These are phyloP conservation scores for Ruditapes philippinarum DNA, from an alignment of 1,140 invertebrate species.

Conservation along the genomic window DNA sequence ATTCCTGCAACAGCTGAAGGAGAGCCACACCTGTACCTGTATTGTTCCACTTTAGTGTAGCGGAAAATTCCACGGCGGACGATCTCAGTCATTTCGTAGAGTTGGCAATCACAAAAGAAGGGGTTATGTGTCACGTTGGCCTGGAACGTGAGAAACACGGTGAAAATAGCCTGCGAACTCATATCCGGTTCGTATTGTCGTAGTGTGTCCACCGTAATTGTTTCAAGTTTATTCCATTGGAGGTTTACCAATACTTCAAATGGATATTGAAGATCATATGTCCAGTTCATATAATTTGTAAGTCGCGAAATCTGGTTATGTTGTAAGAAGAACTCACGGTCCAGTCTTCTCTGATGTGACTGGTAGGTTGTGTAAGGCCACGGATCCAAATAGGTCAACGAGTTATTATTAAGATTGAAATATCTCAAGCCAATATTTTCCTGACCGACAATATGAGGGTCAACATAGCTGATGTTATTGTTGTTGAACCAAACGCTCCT, in stretches of 20 bases:
- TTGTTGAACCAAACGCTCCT: slow-evolving; percentile 40
- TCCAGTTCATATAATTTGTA: slow-evolving; percentile 51
- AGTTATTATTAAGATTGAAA: slow-evolving; percentile 45
- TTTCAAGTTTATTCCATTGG: slow-evolving; percentile 18
- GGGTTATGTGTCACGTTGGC: slow-evolving; percentile 39
- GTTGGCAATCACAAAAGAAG: slow-evolving; percentile 44
- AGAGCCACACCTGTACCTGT: neutral
- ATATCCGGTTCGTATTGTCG: neutral
- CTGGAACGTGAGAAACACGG: slow-evolving; percentile 23
- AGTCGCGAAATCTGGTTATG: slow-evolving; percentile 22
- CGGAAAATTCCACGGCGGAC: neutral
- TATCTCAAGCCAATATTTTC: neutral
- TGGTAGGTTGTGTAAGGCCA: slow-evolving; percentile 43
- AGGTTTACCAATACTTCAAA: slow-evolving; percentile 31
- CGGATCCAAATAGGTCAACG: slow-evolving; percentile 38
- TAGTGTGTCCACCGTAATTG: neutral
- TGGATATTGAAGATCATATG: slow-evolving; percentile 34
- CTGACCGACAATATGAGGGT: slow-evolving; percentile 25
- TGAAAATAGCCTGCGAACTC: neutral
- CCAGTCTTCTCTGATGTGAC: neutral
- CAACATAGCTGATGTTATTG: slow-evolving; percentile 52
- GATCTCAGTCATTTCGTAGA: neutral
- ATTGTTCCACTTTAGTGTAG: slow-evolving; percentile 35
- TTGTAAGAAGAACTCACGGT: slow-evolving; percentile 12
- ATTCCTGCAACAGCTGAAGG: slow-evolving; percentile 16